phyloP scores from a whole-genome alignment of 2,888 invertebrate species.

The Xylocampa areola region DNA sequence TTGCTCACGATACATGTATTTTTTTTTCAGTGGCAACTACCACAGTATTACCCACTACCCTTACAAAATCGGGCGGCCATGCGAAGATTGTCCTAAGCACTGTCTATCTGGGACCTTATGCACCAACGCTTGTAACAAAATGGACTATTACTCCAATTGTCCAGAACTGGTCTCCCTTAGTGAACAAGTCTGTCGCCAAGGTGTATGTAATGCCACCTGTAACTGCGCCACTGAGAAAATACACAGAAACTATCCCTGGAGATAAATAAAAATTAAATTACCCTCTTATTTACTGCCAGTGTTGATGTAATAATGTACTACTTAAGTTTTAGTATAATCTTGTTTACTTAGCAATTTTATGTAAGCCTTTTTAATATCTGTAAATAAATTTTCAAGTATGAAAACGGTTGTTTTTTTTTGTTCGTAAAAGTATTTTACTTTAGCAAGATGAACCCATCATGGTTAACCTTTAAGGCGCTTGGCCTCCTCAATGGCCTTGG shows the following conservation, averaged over 20 bases:
- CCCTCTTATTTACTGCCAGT: slow-evolving; percentile 4
- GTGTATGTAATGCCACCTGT: slow-evolving; percentile 93
- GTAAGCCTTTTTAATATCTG: slow-evolving; percentile 27
- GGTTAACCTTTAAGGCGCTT: too few species aligned
- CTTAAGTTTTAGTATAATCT: slow-evolving; percentile 10
- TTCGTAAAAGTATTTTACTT: too few species aligned
- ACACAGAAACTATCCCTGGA: slow-evolving; percentile 75
- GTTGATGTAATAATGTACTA: slow-evolving; percentile 3
- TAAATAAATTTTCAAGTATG: slow-evolving; percentile 38
- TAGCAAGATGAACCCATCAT: neutral
- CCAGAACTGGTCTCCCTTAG: slow-evolving; percentile 87
- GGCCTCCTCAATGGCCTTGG: too few species aligned
- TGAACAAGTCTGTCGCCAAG: slow-evolving; percentile 79
- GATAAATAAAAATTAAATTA: slow-evolving; percentile 33
- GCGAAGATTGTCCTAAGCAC: slow-evolving; percentile 91
- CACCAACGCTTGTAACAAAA: slow-evolving; percentile 92
- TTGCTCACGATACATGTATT: slow-evolving; percentile 1
- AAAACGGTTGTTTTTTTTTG: slow-evolving; percentile 5
- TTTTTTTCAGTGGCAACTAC: slow-evolving; percentile 91
- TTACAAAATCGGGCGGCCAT: slow-evolving; percentile 91
- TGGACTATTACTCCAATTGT: slow-evolving; percentile 94
- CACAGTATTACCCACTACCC: slow-evolving; percentile 91
- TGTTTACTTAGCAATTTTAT: slow-evolving; percentile 1
- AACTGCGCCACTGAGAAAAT: slow-evolving; percentile 90
- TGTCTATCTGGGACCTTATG: slow-evolving; percentile 92